Base-by-base conservation (phyloP, 2,888 invertebrate species). In the Parascotia fuliginaria region DNA sequence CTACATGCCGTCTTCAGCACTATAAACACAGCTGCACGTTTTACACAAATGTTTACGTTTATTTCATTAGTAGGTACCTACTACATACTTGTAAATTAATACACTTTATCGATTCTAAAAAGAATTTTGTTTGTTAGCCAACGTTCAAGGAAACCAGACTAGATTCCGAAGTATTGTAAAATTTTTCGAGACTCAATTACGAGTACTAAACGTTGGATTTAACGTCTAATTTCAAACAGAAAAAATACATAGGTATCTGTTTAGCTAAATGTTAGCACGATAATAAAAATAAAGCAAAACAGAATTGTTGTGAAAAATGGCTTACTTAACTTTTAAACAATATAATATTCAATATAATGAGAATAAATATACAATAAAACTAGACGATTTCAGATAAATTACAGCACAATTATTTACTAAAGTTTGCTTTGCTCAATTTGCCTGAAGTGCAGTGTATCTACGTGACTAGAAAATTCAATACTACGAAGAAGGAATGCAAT, bases 131-230 rank as follows among this genome's bases (percentile, higher is more conserved):
- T 46, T 42, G 41, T 15, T 27, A 33, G 36, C 36, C 48, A 41
- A 45, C 2, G 27, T 24, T 48, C 11, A 12, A 44, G 32, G 22
- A 45, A 48, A 34, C 37, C 19, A 39, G 34, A 45, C 11, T 56
- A 71, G 54, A 61, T 54, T 63, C 40, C 33, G 48, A 71, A 75
- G 69, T 67, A 60, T 44, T 45, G 49, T 47, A 34, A 49, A 67
- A 55, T 38, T 53, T 60, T 73, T 69, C 60, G 70, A 42, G 45
- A 58, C 9, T 42, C 44, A 13, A 49, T 39, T 19, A 19, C 19
- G 5, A 3, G 16, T 9, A 27, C n/a, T 3, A 27, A 12, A 39
- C 9, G 5, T 19, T 19, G n/a, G 11, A 42, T 12, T 33, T n/a
- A n/a, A n/a, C n/a, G n/a, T n/a, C n/a, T n/a, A n/a, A n/a, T n/a